A percentile compares a stretch with the other conserved stretches of the same genome.
phyloP scores from a whole-genome alignment of 2,888 invertebrate genomes.

The Morpho deidamia region DNA sequence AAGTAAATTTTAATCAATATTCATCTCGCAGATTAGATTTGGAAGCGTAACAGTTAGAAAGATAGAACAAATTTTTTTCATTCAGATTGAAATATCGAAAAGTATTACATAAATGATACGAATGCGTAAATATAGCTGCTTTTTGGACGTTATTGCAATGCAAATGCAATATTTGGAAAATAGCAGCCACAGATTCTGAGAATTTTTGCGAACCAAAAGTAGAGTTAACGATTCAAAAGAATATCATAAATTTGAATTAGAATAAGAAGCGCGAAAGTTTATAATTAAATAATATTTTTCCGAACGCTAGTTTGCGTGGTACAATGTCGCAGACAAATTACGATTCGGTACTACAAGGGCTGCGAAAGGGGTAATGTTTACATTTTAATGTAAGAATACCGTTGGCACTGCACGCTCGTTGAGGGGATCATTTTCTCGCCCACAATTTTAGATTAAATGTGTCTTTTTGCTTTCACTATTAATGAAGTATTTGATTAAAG shows the following conservation, averaged over 20 bases:
- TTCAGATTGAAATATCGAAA: too few relatives aligned
- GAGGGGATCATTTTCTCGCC: constrained; percentile 58
- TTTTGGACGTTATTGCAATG: too few relatives aligned
- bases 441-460: constrained; percentile 41
- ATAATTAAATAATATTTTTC: constrained; percentile 10
- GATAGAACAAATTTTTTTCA: too few relatives aligned
- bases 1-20: too few relatives aligned
- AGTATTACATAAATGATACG: too few relatives aligned
- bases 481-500: constrained; percentile 51
- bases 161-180: background rate
- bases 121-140: too few relatives aligned
- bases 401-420: constrained; percentile 48
- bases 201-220: too few relatives aligned
- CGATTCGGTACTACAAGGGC: constrained; percentile 54
- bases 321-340: constrained; percentile 63
- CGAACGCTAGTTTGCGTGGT: constrained; percentile 39
- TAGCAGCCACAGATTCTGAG: background rate
- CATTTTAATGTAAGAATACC: constrained; percentile 72
- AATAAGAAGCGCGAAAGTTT: too few relatives aligned
- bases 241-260: too few relatives aligned
- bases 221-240: background rate
- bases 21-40: too few relatives aligned
- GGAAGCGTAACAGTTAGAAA: too few relatives aligned
- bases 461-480: constrained; percentile 57
- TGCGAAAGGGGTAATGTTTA: constrained; percentile 63